These are phyloP conservation scores for Lasius platythorax DNA, from an alignment of 2,888 invertebrate species.

Conservation along the genomic window DNA sequence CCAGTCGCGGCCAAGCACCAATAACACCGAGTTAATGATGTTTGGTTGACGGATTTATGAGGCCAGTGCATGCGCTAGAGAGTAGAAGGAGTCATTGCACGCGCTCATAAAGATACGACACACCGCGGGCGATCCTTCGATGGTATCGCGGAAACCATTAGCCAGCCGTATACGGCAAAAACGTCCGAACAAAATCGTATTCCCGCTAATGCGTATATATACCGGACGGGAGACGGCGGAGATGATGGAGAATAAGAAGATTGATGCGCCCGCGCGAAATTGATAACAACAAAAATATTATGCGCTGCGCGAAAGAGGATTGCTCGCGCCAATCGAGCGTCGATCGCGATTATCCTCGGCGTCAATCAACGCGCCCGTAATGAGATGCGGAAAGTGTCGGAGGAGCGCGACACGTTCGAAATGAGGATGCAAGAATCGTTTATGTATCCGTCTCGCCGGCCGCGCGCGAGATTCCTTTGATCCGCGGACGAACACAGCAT, in stretches of 20 bases:
- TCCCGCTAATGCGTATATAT: constrained; percentile 54
- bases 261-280: constrained; percentile 68
- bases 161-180: constrained; percentile 65
- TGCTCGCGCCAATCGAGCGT: constrained; percentile 30
- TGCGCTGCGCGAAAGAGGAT: constrained; percentile 46
- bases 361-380: constrained; percentile 3
- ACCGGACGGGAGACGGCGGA: constrained; percentile 23
- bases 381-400: constrained; percentile 10
- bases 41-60: constrained; percentile 79
- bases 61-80: constrained; percentile 72
- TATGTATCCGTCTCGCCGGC: neutral
- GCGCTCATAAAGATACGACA: constrained; percentile 73
- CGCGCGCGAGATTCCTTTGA: constrained; percentile 17
- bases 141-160: constrained; percentile 77
- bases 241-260: constrained; percentile 58
- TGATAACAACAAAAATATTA: constrained; percentile 71
- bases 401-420: neutral
- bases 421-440: constrained; percentile 28
- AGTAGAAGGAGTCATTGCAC: constrained; percentile 76
- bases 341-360: constrained; percentile 10
- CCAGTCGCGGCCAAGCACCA: constrained; percentile 77
- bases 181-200: constrained; percentile 60
- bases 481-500: constrained; percentile 2
- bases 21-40: constrained; percentile 79
- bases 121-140: constrained; percentile 72